Percentiles rank a stretch among this genome's conserved stretches.
phyloP scores from a whole-genome alignment of 2,888 invertebrate species.

The Scelioninae gen. 2 region DNA sequence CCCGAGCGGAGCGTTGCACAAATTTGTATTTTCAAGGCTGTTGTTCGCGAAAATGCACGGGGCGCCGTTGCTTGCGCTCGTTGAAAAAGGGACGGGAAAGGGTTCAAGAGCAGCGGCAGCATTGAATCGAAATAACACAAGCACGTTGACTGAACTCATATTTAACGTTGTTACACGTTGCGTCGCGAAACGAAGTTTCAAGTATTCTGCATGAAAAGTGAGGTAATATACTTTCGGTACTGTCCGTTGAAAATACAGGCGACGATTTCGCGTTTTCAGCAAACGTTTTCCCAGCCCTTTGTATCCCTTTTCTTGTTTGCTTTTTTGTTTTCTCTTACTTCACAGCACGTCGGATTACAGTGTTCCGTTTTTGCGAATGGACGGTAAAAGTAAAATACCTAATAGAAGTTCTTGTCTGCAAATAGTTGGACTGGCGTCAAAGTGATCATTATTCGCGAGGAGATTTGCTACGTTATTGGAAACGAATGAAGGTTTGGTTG shows the following conservation, averaged over 20 bases:
- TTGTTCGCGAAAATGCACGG: constrained; percentile 9
- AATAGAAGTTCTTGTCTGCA: constrained; percentile 24
- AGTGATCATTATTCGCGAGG: constrained; percentile 15
- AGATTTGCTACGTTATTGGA: no score
- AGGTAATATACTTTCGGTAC: constrained; percentile 31
- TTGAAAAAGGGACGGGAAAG: neutral
- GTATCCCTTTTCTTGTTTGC: constrained; percentile 7
- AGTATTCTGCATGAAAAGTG: constrained; percentile 36
- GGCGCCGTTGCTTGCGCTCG: constrained; percentile 6
- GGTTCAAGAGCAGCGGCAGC: constrained; percentile 12
- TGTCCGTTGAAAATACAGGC: constrained; percentile 23
- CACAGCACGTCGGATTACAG: constrained; percentile 4
- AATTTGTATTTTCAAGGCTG: constrained; percentile 44
- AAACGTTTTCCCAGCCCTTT: constrained; percentile 16
- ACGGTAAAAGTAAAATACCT: constrained; percentile 20
- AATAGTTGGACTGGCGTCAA: constrained; percentile 25
- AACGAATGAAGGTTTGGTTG: no score
- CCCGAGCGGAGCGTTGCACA: constrained; percentile 20
- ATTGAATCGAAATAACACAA: constrained; percentile 35
- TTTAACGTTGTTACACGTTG: constrained; percentile 34
- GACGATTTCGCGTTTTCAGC: constrained; percentile 14
- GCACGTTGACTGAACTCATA: constrained; percentile 19
- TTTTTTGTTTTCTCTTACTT: neutral
- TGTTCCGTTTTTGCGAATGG: constrained; percentile 8
- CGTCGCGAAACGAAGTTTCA: constrained; percentile 10